Base-by-base conservation (phyloP, 2,113 vertebrate genomes). In the Siphamia tubifer region DNA sequence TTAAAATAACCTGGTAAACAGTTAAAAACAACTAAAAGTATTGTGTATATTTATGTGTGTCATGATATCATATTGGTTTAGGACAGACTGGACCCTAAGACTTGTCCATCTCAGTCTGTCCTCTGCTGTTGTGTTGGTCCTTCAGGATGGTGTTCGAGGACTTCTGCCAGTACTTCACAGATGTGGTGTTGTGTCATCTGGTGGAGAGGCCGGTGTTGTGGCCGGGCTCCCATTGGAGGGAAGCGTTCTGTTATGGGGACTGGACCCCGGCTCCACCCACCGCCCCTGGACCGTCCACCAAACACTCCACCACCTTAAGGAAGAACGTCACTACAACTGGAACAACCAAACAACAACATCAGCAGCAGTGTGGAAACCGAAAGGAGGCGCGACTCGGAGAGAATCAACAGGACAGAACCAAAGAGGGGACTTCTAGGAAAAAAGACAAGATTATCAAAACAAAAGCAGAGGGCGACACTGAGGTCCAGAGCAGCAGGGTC, bases 131-230 rank as follows among this genome's bases (percentile, higher is more conserved):
- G 55, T n/a, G 8, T 40, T 21, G 45, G 7, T 15, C 13, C 20
- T 27, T 57, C 68, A 94, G 94, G 94, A 94, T 94, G 92, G 90
- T 92, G 32, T 92, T 94, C 40, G 77, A 89, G 58, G 92, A 94
- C 72, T 94, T 94, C 84, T 94, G 93, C 31, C 65, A 23, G 42
- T 87, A 91, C 84, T 95, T 94, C 83, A 94, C 94, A 2, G 93
- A 95, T 8, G 80, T 94, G 67, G 92, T 93, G 23, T 83, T 94
- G 54, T 95, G 94, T 56, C 81, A 89, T 5, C 74, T 93, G 75
- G 83, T 86, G 38, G 90, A 94, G 66, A 82, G 57, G 17, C 24
- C 86, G 27, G 56, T 88, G 47, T 75, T 93, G 48, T 92, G 91
- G 89, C 83, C 83, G 5, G 75, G 77, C 30, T 79, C 82, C 5